Conservation (phyloP, 2,888 invertebrate genomes). For the Sinotaia quadrata region DNA sequence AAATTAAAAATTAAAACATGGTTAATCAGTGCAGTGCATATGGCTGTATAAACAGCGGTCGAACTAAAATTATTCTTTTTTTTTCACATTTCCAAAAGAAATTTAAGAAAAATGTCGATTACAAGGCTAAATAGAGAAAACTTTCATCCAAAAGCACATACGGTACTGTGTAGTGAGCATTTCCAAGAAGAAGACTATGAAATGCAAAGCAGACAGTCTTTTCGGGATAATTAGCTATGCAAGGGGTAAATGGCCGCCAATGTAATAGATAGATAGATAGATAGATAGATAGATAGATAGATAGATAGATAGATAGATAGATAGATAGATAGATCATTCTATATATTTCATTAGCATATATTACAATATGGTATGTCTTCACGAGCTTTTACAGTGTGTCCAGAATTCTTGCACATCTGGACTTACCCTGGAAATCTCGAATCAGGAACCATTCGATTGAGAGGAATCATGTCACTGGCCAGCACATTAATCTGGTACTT, state of each 20-base stretch:
- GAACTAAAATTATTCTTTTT: too few species aligned
- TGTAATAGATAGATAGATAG: neutral
- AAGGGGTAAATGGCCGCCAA: neutral
- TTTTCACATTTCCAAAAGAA: neutral
- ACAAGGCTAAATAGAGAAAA: neutral
- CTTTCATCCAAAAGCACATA: too few species aligned
- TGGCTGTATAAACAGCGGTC: too few species aligned
- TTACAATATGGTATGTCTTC: too few species aligned
- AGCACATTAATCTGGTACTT: constrained; percentile 50
- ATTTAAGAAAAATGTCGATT: neutral
- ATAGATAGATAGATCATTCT: too few species aligned
- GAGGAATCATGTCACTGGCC: constrained; percentile 56
- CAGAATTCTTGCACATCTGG: neutral
- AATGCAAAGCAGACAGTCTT: neutral
- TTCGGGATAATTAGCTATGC: neutral
- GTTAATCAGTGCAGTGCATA: too few species aligned
- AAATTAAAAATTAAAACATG: too few species aligned
- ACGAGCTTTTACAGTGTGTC: too few species aligned
- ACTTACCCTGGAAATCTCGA: constrained; percentile 54
- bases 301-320: neutral
- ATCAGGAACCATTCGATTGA: constrained; percentile 61
- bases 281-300: neutral
- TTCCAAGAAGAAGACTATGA: too few species aligned
- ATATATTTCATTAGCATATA: too few species aligned
- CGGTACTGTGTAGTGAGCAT: too few species aligned